Base-by-base conservation (phyloP, 1,140 invertebrate genomes). In the Brachionus paranguensis region DNA sequence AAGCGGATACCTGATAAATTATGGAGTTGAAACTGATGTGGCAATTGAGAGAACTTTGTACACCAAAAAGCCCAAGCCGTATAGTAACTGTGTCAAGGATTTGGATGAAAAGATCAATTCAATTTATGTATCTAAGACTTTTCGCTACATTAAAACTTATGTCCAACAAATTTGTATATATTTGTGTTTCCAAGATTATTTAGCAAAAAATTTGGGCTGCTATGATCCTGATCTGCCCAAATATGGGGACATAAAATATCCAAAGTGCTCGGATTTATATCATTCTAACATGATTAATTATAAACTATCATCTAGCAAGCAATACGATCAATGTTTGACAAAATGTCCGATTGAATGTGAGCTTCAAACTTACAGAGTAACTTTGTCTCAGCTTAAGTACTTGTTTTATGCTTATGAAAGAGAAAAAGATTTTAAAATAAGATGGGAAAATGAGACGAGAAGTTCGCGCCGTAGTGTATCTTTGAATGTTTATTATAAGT, bases 11-110 rank as follows among this genome's bases (percentile, higher is more conserved):
- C n/a, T 41, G 24, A 33, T 79, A 55, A 41, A 33, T n/a, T 50
- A 33, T 64, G 78, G 45, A 33, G 10, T n/a, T 53, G 78, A 79
- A 64, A 79, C 78, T 41, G 55, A 79, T 64, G 50, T 79, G 7
- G 78, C 78, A 10, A 64, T 79, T 43, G 78, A 79, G 27, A 14
- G 47, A 33, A 79, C 45, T 17, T 50, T 53, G 14, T 14, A 24
- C 17, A 53, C 47, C 37, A 79, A 79, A 55, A 20, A 24, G 20
- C 47, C 78, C 7, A 41, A 55, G 7, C 78, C 78, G 2, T 55
- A 53, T 6, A 79, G 45, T 17, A 24, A 79, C 20, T 79, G 78
- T 79, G 50, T 74, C 2, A 14, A 17, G 47, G n/a, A 79, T 3
- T 20, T 1, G 27, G 20, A 33, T 14, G 74, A 17, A 37, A 3